A percentile compares a stretch with the other conserved stretches of the same genome.
phyloP scores from a whole-genome alignment of 2,113 vertebrate species.

The Anoplopoma fimbria region DNA sequence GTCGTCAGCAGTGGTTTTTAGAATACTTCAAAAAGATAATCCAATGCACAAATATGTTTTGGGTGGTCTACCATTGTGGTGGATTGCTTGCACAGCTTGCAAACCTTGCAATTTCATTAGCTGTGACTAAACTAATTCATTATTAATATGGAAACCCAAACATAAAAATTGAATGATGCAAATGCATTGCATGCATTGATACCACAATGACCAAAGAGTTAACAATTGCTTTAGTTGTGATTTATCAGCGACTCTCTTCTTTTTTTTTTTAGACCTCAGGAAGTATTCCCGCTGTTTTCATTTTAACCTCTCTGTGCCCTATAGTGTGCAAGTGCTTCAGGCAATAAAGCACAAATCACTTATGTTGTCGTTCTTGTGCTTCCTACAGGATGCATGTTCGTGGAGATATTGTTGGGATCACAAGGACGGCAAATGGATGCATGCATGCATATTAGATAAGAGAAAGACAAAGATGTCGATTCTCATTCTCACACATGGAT shows the following conservation, averaged over 20 bases:
- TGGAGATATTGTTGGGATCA: conserved; percentile 40
- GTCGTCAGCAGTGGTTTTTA: not conserved
- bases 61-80: not conserved
- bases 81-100: conserved; percentile 6
- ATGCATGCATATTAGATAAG: conserved; percentile 27
- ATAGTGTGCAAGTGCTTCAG: conserved; percentile 58
- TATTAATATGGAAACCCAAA: not conserved
- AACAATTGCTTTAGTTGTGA: conserved; percentile 43
- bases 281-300: conserved; percentile 68
- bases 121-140: not conserved
- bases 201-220: conserved; percentile 47
- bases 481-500: not conserved
- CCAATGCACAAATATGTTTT: not conserved
- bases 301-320: conserved; percentile 67
- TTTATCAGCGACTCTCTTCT: conserved; percentile 42
- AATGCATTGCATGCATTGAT: conserved; percentile 56
- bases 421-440: conserved; percentile 25
- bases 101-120: conserved; percentile 11
- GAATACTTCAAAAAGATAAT: not conserved
- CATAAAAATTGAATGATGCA: not conserved
- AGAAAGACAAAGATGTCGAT: conserved; percentile 22
- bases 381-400: conserved; percentile 31
- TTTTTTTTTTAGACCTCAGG: conserved; percentile 54
- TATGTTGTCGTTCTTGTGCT: conserved; percentile 52
- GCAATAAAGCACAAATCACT: conserved; percentile 64